Conservation (phyloP, 1,140 invertebrate species). For the Trachelipus rathkii region DNA sequence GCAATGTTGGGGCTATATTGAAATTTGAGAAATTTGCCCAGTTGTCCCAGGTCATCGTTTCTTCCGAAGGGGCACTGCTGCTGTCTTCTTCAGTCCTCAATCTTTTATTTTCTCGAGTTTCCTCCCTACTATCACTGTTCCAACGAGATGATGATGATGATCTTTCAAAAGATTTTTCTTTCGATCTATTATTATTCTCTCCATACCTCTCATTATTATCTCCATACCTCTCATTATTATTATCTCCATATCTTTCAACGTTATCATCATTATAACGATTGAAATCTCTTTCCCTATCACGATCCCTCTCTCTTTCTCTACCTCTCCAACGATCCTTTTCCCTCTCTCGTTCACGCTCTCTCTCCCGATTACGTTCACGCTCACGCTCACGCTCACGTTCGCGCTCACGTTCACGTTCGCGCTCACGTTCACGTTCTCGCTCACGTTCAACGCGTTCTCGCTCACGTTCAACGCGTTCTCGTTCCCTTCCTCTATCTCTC, state of each 20-base stretch:
- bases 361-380: slow-evolving; percentile 38
- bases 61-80: neutral
- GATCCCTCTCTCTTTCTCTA: slow-evolving; percentile 27
- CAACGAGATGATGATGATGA: neutral
- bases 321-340: slow-evolving; percentile 23
- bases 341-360: slow-evolving; percentile 24
- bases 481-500: slow-evolving; percentile 47
- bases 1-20: neutral
- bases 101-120: neutral
- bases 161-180: neutral
- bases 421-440: slow-evolving; percentile 27
- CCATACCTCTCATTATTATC: slow-evolving; percentile 31
- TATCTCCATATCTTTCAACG: neutral
- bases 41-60: neutral
- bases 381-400: slow-evolving; percentile 37
- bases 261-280: slow-evolving; percentile 49
- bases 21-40: neutral
- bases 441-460: slow-evolving; percentile 36
- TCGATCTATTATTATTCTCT: neutral
- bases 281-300: slow-evolving; percentile 34
- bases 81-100: neutral
- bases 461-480: slow-evolving; percentile 40
- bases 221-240: too few species aligned
- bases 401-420: slow-evolving; percentile 35
- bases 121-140: neutral